Percentiles rank a stretch among this genome's conserved stretches.
Evolutionary conservation across 2,888 invertebrate genomes (phyloP).

Genomic region (Mesoligia furuncula): DNA sequence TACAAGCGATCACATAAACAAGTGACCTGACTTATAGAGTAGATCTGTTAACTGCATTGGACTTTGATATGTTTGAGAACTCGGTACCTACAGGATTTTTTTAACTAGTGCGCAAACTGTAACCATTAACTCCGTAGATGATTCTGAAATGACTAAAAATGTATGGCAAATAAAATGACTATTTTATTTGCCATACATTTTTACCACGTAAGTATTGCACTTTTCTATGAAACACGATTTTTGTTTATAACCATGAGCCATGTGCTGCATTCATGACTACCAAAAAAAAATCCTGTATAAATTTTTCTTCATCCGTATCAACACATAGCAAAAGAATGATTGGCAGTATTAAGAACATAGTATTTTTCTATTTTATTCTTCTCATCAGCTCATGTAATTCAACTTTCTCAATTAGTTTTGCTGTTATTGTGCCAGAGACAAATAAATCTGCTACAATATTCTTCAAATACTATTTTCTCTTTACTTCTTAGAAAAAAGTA

Average conservation of each 20-base stretch:
- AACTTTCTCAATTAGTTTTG: not conserved
- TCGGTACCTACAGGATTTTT: not conserved
- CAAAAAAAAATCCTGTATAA: not conserved
- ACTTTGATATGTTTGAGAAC: not conserved
- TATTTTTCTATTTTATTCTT: not conserved
- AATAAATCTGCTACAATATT: not conserved
- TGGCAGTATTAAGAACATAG: not conserved
- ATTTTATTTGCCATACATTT: not conserved
- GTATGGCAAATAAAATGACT: too few relatives aligned
- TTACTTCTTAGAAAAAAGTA: not conserved
- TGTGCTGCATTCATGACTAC: too few relatives aligned
- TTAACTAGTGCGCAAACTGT: not conserved
- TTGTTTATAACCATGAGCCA: too few relatives aligned
- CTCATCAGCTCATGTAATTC: not conserved
- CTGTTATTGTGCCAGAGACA: not conserved
- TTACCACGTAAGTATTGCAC: not conserved
- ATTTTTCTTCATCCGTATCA: not conserved
- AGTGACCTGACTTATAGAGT: conserved; percentile 1
- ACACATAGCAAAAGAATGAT: not conserved
- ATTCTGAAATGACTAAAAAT: not conserved
- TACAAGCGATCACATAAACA: conserved; percentile 27
- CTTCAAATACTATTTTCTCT: not conserved
- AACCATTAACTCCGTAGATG: not conserved
- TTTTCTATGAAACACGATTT: too few relatives aligned
- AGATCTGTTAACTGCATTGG: not conserved